phyloP scores from a whole-genome alignment of 2,113 vertebrate genomes.

The Ranitomeya variabilis region DNA sequence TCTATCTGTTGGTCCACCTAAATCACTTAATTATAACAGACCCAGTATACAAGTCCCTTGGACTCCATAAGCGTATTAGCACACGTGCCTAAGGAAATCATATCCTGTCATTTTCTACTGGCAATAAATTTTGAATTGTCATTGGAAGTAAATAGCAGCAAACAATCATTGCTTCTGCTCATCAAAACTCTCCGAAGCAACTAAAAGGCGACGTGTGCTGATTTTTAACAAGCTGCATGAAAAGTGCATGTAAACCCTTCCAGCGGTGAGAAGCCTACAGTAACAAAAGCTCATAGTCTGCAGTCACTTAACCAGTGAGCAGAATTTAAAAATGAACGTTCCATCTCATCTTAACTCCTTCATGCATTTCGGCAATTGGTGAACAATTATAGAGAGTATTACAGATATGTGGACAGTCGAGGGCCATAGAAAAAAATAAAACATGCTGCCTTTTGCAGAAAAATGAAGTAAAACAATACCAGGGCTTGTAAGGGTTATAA shows the following conservation, averaged over 20 bases:
- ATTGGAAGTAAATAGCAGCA: not conserved
- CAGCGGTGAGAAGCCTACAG: slow-evolving; percentile 41
- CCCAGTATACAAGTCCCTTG: not conserved
- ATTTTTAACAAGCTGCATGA: slow-evolving; percentile 54
- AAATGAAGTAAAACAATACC: not conserved
- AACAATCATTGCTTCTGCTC: slow-evolving; percentile 22
- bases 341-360: not conserved
- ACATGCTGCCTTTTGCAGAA: slow-evolving; percentile 14
- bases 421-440: not conserved
- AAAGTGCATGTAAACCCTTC: slow-evolving; percentile 28
- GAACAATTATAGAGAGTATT: too few relatives aligned
- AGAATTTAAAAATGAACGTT: slow-evolving; percentile 26
- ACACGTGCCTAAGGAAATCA: not conserved
- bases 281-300: slow-evolving; percentile 34
- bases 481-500: slow-evolving; percentile 31
- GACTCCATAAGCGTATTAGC: not conserved
- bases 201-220: slow-evolving; percentile 49
- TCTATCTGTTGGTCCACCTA: not conserved
- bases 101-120: not conserved
- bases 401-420: not conserved
- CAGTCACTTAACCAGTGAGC: slow-evolving; percentile 19
- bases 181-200: slow-evolving; percentile 51
- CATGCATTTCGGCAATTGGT: not conserved
- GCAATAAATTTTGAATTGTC: not conserved
- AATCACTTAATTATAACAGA: not conserved